Base-by-base conservation (phyloP, 2,888 invertebrate genomes). In the Mythimna vitellina region DNA sequence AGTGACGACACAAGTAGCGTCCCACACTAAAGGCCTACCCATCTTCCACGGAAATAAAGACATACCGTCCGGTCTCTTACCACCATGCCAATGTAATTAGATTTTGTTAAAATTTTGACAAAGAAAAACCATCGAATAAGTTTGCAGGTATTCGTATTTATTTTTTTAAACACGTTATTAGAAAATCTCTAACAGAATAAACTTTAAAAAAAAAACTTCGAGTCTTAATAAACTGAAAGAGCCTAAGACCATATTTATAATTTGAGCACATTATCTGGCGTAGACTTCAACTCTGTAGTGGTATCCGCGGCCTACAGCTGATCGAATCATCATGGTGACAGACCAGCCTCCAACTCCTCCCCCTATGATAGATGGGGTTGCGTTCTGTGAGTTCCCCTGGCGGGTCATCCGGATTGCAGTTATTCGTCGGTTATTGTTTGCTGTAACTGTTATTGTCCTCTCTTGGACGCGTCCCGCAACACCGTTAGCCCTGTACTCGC, bases 251-350 rank as follows among this genome's bases (percentile, higher is more conserved):
- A 5, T 20, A 17, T 49, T 49, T 14, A 46, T 17, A 46, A 46
- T 46, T 17, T 46, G 17, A 17, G 46, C 46, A 46, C 2, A 58
- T 38, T 58, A 70, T 49, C 49, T 49, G 12, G 14, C 49, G 9
- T 29, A 70, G 3, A 70, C 9, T 51, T 38, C 14, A 38, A 70
- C 29, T 12, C 29, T 29, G 29, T 70, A 69, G 70, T 51, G 10
- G 51, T 38, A 74, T 29, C 73, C 73, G 22, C 51, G 54, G 49
- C 61, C 61, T 22, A 25, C 9, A 62, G 49, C 73, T 49, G 73
- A 74, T 20, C 17, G 65, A 14, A 74, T 49, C 32, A 56, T 56
- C 32, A 74, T 42, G 14, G 25, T 57, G 17, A 73, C 61, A 25
- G 38, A 56, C n/a, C n/a, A 20, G 14, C 20, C n/a, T 60, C 61